Base-by-base conservation (phyloP, 2,888 invertebrate species). In the Agrotis puta region DNA sequence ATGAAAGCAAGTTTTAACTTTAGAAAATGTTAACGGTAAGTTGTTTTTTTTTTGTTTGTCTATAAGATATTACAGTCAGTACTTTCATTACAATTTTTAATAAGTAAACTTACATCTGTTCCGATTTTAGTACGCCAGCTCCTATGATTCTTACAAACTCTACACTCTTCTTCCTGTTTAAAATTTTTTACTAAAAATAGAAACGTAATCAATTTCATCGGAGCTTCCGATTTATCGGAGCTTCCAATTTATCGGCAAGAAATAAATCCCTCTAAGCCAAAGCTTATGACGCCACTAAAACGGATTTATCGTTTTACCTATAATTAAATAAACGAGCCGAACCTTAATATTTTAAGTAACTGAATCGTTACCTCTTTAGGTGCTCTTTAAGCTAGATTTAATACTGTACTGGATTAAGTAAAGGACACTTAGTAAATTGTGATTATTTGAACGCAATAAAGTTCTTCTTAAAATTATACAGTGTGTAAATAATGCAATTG, bases 321-420 rank as follows among this genome's bases (percentile, higher is more conserved):
- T 78, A 82, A 82, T 82, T 69, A 78, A 81, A 78, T 81, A 57
- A 73, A 65, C 56, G 58, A 50, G 13, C 18, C 22, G 27, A 22
- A 39, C 68, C 61, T 22, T 68, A 69, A 53, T 69, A 78, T 79
- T 79, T 59, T 62, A 79, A 74, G 79, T 16, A 67, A 43, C 47
- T 39, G 59, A 64, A 58, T 63, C 24, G 22, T 13, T 61, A 20
- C 20, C 50, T 47, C 27, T 67, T 54, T 39, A 45, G 16, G 14
- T 18, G 39, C 24, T 39, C 11, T 20, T 43, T 54, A 66, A 59
- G 47, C 20, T 58, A 53, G 18, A 58, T 51, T 62, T 24, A 50
- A 50, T 61, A 39, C 45, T 45, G 13, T 4, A n/a, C 20, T 51
- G 18, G 51, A 50, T 73, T 64, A 18, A 0, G 2, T 47, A 24